Percentiles rank a stretch among this genome's conserved stretches.
Evolutionary conservation across 2,888 invertebrate species (phyloP).

Genomic region (Drosophila nr. perissopoda): DNA sequence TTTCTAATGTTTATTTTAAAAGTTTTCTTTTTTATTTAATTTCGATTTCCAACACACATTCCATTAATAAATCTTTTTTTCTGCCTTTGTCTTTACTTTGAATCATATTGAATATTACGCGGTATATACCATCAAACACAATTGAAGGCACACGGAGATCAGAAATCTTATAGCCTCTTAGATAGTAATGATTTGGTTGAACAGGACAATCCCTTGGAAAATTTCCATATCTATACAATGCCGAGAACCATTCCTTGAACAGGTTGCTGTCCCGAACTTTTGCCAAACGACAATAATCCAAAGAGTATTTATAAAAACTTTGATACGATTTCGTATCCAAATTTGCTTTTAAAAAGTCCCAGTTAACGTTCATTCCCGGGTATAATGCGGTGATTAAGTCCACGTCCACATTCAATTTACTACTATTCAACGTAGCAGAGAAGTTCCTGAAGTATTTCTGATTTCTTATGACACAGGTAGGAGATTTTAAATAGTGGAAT

Average conservation of each 20-base stretch:
- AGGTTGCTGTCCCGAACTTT: fast-evolving
- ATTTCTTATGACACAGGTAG: background rate
- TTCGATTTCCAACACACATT: background rate
- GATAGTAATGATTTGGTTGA: background rate
- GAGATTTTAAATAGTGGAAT: background rate
- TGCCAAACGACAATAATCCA: background rate
- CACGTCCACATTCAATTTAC: background rate
- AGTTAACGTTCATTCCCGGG: background rate
- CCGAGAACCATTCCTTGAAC: fast-evolving
- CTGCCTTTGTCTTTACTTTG: background rate
- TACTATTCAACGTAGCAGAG: background rate
- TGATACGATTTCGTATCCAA: background rate
- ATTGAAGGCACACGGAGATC: background rate
- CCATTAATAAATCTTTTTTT: background rate
- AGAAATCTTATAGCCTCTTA: background rate
- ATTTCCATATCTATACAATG: background rate
- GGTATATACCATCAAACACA: background rate
- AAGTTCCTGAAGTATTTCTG: background rate
- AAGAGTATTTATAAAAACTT: background rate
- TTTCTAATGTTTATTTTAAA: background rate
- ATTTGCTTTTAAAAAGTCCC: background rate
- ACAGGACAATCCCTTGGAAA: background rate
- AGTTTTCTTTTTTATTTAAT: background rate
- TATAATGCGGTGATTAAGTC: background rate
- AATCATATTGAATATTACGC: fast-evolving